Evolutionary conservation across 2,888 invertebrate genomes (phyloP).

Genomic region (Campopleginae sp.): DNA sequence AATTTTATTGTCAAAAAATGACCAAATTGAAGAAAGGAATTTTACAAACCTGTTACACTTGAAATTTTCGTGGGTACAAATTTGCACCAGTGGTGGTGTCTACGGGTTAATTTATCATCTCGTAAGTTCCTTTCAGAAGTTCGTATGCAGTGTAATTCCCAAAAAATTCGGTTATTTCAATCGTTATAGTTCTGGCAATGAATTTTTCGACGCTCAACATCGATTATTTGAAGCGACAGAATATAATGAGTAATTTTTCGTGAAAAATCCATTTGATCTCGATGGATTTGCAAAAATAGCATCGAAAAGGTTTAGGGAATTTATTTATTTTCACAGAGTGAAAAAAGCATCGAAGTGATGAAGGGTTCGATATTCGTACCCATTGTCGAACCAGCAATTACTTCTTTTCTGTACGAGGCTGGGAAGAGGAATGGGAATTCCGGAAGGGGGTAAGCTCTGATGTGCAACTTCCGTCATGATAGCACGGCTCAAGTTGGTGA

Average conservation of each 20-base stretch:
- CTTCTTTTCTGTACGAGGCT: constrained; percentile 70
- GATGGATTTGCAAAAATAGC: background rate
- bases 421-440: constrained; percentile 75
- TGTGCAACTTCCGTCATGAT: constrained; percentile 79
- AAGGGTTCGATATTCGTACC: constrained; percentile 57
- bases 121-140: too few relatives aligned
- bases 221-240: background rate
- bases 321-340: background rate
- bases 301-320: background rate
- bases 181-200: background rate
- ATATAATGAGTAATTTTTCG: background rate
- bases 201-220: background rate
- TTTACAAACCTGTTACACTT: too few relatives aligned
- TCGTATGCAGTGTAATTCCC: too few relatives aligned
- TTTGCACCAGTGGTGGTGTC: too few relatives aligned
- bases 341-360: background rate
- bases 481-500: constrained; percentile 76
- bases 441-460: constrained; percentile 80
- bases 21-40: too few relatives aligned
- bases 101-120: too few relatives aligned
- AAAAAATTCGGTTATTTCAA: too few relatives aligned
- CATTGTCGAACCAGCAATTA: constrained; percentile 70
- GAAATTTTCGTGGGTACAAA: too few relatives aligned
- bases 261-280: background rate
- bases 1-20: too few relatives aligned